Evolutionary conservation across 2,113 vertebrate genomes (phyloP).

Genomic region (Gobius niger): DNA sequence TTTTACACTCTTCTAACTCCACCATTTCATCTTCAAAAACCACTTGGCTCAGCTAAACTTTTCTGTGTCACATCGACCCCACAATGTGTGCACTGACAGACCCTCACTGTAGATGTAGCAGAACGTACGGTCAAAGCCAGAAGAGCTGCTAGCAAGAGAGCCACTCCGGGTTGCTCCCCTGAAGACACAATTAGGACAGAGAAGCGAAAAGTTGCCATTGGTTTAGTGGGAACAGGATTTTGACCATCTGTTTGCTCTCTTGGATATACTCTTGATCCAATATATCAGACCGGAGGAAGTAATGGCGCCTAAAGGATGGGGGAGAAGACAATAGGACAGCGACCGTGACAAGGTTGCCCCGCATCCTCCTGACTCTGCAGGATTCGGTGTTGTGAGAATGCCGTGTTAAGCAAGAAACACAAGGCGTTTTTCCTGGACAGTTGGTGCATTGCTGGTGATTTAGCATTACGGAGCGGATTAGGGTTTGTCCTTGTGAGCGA

Average conservation of each 20-base stretch:
- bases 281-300: slow-evolving; percentile 48
- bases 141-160: slow-evolving; percentile 32
- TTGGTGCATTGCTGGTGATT: neutral
- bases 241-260: slow-evolving; percentile 56
- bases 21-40: slow-evolving; percentile 9
- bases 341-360: slow-evolving; percentile 25
- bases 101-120: slow-evolving; percentile 21
- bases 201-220: slow-evolving; percentile 24
- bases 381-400: slow-evolving; percentile 28
- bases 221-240: slow-evolving; percentile 35
- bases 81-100: slow-evolving; percentile 27
- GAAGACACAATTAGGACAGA: slow-evolving; percentile 60
- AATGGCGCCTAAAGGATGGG: slow-evolving; percentile 33
- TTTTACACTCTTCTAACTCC: neutral
- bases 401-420: slow-evolving; percentile 21
- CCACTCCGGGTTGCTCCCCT: slow-evolving; percentile 44
- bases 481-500: slow-evolving; percentile 11
- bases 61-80: slow-evolving; percentile 30
- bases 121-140: slow-evolving; percentile 14
- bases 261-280: slow-evolving; percentile 54
- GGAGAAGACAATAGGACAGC: slow-evolving; percentile 29
- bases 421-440: slow-evolving; percentile 12
- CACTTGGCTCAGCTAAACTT: slow-evolving; percentile 23
- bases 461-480: slow-evolving; percentile 1
- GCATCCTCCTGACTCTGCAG: slow-evolving; percentile 34